Evolutionary conservation across 2,888 invertebrate genomes (phyloP).

Genomic region (Falcaria lacertinaria): DNA sequence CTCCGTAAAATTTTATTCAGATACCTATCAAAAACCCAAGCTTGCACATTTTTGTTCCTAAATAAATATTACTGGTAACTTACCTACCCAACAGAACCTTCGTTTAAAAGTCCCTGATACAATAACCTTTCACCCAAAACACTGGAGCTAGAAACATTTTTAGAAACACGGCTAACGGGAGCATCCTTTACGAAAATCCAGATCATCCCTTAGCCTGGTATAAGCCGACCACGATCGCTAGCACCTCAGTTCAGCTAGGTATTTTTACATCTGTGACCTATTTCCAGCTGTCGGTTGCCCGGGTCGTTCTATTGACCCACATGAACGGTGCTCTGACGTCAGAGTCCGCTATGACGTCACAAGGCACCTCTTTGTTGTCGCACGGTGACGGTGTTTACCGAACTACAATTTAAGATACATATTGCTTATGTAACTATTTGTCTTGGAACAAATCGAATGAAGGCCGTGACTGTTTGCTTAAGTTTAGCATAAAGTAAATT

Average conservation of each 20-base stretch:
- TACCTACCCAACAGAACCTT: too few species aligned
- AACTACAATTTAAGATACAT: conserved; percentile 13
- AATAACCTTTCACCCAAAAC: conserved; percentile 4
- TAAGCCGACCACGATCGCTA: conserved; percentile 28
- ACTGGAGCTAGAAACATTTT: neutral
- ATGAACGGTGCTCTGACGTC: conserved; percentile 72
- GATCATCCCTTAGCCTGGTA: conserved; percentile 10
- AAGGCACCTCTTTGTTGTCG: conserved; percentile 42
- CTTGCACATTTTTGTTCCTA: too few species aligned
- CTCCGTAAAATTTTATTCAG: too few species aligned
- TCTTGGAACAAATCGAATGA: neutral
- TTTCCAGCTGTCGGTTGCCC: conserved; percentile 58
- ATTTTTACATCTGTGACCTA: conserved; percentile 68
- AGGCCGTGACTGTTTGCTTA: neutral
- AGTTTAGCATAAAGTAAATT: neutral
- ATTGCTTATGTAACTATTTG: conserved; percentile 2
- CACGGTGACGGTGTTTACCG: conserved; percentile 22
- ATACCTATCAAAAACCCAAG: too few species aligned
- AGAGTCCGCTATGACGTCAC: conserved; percentile 61
- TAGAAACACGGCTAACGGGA: neutral
- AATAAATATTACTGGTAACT: too few species aligned
- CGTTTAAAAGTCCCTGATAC: neutral
- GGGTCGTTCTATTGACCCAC: conserved; percentile 71
- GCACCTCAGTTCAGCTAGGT: conserved; percentile 35
- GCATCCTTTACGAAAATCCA: conserved; percentile 5